Percentiles rank a stretch among this genome's conserved stretches.
Evolutionary conservation across 1,140 invertebrate genomes (phyloP).

Genomic region (Drosophila equinoxialis): DNA sequence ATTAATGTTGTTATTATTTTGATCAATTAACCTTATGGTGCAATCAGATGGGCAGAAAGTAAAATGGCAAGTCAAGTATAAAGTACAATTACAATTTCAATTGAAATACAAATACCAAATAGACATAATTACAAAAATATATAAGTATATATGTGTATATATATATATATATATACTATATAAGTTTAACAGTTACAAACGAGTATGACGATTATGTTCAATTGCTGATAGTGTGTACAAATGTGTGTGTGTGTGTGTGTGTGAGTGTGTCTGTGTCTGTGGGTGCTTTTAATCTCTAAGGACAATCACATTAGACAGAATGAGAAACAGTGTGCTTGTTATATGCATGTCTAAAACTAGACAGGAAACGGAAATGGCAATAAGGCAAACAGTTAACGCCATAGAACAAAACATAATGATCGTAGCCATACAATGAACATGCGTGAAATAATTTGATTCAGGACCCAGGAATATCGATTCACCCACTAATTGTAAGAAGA

Average conservation of each 20-base stretch:
- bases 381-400: conserved; percentile 1
- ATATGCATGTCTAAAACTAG: neutral
- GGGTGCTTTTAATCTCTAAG: neutral
- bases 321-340: neutral
- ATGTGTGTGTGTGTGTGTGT: too few relatives aligned
- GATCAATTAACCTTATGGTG: conserved; percentile 43
- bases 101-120: conserved; percentile 36
- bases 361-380: conserved; percentile 5
- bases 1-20: conserved; percentile 24
- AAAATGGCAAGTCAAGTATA: conserved; percentile 79
- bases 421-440: neutral
- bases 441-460: neutral
- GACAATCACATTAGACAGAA: conserved; percentile 8
- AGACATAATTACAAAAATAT: conserved; percentile 38
- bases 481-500: too few relatives aligned
- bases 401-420: conserved; percentile 1
- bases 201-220: conserved; percentile 7
- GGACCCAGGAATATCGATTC: neutral
- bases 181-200: conserved; percentile 23
- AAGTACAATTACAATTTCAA: conserved; percentile 53
- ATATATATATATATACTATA: conserved; percentile 25
- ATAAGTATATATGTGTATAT: conserved; percentile 29
- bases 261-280: too few relatives aligned
- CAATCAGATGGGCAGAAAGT: conserved; percentile 83
- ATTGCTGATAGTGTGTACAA: neutral